A percentile compares a stretch with the other conserved stretches of the same genome.
phyloP scores from a whole-genome alignment of 2,113 vertebrate species.

The Barbus barbus region DNA sequence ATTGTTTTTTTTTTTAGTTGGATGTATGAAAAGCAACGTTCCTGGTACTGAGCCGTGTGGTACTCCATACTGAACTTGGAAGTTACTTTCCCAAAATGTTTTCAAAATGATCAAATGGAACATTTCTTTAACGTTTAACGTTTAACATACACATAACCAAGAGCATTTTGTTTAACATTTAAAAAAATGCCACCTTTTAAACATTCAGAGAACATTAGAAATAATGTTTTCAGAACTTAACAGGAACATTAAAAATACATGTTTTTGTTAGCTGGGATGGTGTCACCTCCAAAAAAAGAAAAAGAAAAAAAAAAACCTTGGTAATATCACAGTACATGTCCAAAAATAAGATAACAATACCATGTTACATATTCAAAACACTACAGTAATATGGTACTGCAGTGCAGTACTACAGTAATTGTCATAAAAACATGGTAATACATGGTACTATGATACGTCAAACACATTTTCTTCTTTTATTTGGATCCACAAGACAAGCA shows the following conservation, averaged over 20 bases:
- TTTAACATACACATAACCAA: neutral
- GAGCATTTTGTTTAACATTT: neutral
- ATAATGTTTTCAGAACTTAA: neutral
- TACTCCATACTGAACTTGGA: neutral
- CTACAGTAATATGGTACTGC: neutral
- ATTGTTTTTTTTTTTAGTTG: neutral
- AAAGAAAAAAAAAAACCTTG: neutral
- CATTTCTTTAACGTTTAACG: neutral
- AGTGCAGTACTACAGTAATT: neutral
- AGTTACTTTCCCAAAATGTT: neutral
- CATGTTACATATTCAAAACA: neutral
- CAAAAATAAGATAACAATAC: neutral
- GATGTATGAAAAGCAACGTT: neutral
- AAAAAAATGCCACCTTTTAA: neutral
- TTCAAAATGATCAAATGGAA: neutral
- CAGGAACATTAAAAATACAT: neutral
- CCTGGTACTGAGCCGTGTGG: neutral
- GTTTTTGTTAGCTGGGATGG: neutral
- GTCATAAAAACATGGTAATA: too few species aligned
- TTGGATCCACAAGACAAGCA: too few species aligned
- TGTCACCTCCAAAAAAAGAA: neutral
- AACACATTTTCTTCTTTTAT: too few species aligned
- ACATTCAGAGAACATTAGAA: neutral
- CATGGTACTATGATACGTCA: too few species aligned
- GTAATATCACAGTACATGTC: neutral